Percentiles rank a stretch among this genome's conserved stretches.
These are phyloP conservation scores for Emydura subglobosa DNA, from an alignment of 2,113 vertebrate species.

Conservation along the genomic window DNA sequence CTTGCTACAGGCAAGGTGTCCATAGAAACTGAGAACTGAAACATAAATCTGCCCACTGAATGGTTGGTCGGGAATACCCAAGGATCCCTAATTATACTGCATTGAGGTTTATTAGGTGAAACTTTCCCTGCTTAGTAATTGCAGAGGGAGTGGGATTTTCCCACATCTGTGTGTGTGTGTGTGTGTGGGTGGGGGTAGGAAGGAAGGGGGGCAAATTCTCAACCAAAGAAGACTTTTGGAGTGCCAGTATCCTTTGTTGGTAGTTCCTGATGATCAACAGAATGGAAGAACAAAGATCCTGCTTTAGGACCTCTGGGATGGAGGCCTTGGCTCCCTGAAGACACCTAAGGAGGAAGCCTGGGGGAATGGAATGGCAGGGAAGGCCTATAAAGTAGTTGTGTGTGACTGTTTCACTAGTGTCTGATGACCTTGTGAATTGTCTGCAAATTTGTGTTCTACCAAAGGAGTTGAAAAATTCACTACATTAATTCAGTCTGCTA, in stretches of 20 bases:
- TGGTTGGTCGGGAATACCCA: rapidly evolving
- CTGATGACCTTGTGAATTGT: rapidly evolving
- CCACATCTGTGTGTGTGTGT: no score
- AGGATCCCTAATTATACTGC: neutral
- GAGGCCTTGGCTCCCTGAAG: neutral
- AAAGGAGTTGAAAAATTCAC: neutral
- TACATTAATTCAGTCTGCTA: neutral
- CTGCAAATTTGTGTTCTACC: neutral
- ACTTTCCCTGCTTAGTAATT: neutral
- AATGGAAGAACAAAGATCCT: neutral
- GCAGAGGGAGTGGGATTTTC: neutral
- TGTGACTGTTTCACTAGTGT: neutral
- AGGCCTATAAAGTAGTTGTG: neutral
- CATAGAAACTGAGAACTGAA: neutral
- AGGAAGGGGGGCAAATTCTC: neutral
- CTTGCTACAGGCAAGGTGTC: rapidly evolving
- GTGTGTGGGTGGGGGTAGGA: no score
- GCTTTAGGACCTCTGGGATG: neutral
- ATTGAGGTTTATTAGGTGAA: neutral
- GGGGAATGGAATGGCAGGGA: neutral
- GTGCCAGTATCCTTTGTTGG: neutral
- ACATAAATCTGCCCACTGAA: rapidly evolving
- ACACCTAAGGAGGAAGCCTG: neutral
- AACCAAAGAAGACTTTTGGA: neutral
- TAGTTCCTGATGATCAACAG: neutral